Conservation (phyloP, 2,113 vertebrate genomes). For the Salminus brasiliensis region DNA sequence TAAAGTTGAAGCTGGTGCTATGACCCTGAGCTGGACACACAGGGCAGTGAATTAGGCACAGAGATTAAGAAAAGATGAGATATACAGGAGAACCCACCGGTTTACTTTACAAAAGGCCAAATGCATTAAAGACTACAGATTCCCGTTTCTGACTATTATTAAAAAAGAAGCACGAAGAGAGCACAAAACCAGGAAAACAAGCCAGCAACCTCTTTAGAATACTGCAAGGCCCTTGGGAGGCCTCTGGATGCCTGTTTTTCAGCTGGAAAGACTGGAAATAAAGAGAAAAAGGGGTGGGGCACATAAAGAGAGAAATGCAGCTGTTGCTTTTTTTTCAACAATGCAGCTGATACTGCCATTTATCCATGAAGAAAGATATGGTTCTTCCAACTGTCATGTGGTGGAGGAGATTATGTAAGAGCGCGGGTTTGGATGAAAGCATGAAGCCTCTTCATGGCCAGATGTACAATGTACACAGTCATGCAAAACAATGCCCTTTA, state of each 20-base stretch:
- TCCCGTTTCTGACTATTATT: neutral
- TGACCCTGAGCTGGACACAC: slow-evolving; percentile 10
- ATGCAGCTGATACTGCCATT: slow-evolving; percentile 18
- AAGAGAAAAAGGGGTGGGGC: slow-evolving; percentile 9
- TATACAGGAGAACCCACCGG: slow-evolving; percentile 2
- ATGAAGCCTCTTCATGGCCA: neutral
- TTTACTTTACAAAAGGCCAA: slow-evolving; percentile 6
- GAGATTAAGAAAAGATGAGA: neutral
- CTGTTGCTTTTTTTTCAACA: slow-evolving; percentile 53
- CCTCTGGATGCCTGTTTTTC: neutral
- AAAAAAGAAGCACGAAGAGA: no score
- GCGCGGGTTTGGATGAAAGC: slow-evolving; percentile 5
- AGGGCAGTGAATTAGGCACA: slow-evolving; percentile 6
- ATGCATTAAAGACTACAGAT: slow-evolving; percentile 19
- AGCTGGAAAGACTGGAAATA: slow-evolving; percentile 21
- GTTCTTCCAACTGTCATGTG: slow-evolving; percentile 21
- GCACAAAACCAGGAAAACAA: neutral
- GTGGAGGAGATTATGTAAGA: slow-evolving; percentile 29
- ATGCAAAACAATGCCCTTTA: neutral
- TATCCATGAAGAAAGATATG: slow-evolving; percentile 10
- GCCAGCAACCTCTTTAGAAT: neutral
- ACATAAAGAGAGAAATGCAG: slow-evolving; percentile 42
- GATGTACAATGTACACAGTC: neutral
- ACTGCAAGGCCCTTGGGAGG: neutral
- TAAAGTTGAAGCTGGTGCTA: slow-evolving; percentile 26